Evolutionary conservation across 2,797 vertebrate species (phyloP), one percentile per base, ranked within the genome.

Genomic region (Galagoides demidoff): DNA sequence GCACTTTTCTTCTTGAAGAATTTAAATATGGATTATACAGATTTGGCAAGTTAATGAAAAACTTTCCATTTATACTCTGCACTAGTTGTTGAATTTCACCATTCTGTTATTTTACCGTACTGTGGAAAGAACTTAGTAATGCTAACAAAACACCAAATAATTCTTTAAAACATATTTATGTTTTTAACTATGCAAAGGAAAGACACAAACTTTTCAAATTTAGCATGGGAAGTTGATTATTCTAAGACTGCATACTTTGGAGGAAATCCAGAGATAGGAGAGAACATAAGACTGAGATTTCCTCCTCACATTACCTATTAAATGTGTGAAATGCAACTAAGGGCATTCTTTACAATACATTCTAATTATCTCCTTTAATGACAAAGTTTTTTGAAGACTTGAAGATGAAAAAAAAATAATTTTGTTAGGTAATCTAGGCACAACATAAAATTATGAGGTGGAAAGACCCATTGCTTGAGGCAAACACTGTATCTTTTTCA

Each of bases 21-120:
- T 25, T 49, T 79, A 59, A 66, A 19, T 78, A 34, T 34, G 20
- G 27, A 55, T 86, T 85, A 55, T 22, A 74, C 25, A 61, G 2
- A 66, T 59, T 68, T 92, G n/a, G 73, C 49, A 92, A 92, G 68
- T 74, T 71, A 79, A 89, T 79, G 20, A 78, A 96, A 90, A 37
- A 59, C 7, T 71, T 83, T 27, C 14, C 34, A 66, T 85, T 88
- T 79, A 85, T 66, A 84, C 4, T 73, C 29, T 64, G 19, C 29
- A 7, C 4, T 79, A 73, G 31, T 64, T 84, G 55, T 23, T 92
- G 68, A 76, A 22, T 89, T 34, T 78, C 23, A 59, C 34, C 55
- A 71, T 88, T 85, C 52, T 81, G 12, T 92, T 92, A 73, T 23
- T 13, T 89, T 29, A 43, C 3, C 31, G 2, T 3, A 64, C 34